Conservation (phyloP, 2,113 vertebrate genomes). For the Chloropsis hardwickii region DNA sequence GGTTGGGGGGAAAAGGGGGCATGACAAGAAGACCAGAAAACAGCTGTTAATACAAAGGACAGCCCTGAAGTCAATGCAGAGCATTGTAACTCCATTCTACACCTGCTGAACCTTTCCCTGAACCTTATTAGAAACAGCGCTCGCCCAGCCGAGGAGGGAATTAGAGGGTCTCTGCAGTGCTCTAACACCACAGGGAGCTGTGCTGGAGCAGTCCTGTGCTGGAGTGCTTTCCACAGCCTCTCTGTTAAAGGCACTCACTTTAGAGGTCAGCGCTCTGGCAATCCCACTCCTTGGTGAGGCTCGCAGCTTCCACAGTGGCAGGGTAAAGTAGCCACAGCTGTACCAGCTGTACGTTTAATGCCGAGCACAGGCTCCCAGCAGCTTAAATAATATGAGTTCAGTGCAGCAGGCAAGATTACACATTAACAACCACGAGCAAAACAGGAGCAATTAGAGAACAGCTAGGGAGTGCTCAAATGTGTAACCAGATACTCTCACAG, state of each 20-base stretch:
- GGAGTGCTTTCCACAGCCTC: neutral
- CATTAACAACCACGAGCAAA: conserved; percentile 38
- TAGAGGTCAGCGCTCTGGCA: conserved; percentile 20
- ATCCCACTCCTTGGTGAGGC: neutral
- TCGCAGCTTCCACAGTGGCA: conserved; percentile 14
- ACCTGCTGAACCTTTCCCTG: conserved; percentile 20
- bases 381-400: neutral
- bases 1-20: neutral
- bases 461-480: conserved; percentile 25
- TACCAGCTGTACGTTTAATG: neutral
- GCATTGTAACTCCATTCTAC: neutral
- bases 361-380: neutral
- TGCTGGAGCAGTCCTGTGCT: neutral
- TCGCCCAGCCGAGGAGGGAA: neutral
- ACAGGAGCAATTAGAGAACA: conserved; percentile 43
- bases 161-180: neutral
- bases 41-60: neutral
- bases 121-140: neutral
- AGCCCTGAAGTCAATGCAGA: neutral
- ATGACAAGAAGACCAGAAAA: neutral
- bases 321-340: conserved; percentile 29
- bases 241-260: neutral
- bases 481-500: conserved; percentile 34
- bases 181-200: neutral
- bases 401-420: conserved; percentile 11